Conservation (phyloP, 2,113 vertebrate species). For the Myotis lucifugus region DNA sequence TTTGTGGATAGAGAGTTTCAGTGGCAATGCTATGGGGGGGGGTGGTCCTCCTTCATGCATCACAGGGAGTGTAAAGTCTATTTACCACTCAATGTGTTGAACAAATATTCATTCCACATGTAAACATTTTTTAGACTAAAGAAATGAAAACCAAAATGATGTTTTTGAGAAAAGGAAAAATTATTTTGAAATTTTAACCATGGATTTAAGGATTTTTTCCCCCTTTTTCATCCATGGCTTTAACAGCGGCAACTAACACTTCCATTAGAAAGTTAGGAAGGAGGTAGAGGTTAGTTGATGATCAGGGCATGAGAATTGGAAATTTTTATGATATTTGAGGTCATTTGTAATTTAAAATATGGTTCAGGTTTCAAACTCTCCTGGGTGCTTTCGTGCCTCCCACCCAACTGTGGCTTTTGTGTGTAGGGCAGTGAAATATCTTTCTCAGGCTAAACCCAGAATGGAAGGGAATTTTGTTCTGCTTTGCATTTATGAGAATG, state of each 20-base stretch:
- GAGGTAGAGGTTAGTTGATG: neutral
- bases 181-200: neutral
- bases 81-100: neutral
- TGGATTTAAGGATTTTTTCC: neutral
- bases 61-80: neutral
- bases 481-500: constrained; percentile 23
- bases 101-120: neutral
- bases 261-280: neutral
- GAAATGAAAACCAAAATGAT: neutral
- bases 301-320: neutral
- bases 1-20: neutral
- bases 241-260: neutral
- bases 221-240: neutral
- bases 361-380: neutral
- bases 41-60: rapidly evolving
- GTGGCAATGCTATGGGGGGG: neutral
- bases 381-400: neutral
- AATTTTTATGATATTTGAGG: neutral
- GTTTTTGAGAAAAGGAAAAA: neutral
- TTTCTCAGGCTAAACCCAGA: neutral
- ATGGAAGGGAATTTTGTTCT: neutral
- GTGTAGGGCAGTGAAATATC: neutral
- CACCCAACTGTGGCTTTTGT: neutral
- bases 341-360: constrained; percentile 33
- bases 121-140: neutral